These are phyloP conservation scores for Drosophila peninsularis DNA, from an alignment of 2,888 invertebrate species.

Conservation along the genomic window DNA sequence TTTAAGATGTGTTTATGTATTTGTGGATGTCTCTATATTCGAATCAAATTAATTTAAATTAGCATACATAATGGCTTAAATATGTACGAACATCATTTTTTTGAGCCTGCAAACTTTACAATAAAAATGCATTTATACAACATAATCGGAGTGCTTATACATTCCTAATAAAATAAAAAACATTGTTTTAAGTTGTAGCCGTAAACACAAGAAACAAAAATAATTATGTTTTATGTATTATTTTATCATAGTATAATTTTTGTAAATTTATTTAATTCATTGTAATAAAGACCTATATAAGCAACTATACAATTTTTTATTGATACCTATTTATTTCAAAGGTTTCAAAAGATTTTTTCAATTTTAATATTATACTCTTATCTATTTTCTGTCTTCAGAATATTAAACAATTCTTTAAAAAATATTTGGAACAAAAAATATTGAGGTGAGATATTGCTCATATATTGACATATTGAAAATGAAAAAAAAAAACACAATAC, in stretches of 20 bases:
- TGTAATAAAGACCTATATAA: constrained; percentile 56
- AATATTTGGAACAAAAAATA: no score
- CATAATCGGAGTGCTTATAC: constrained; percentile 52
- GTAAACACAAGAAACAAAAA: constrained; percentile 49
- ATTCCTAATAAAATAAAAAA: constrained; percentile 47
- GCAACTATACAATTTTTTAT: not conserved
- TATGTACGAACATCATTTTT: constrained; percentile 55
- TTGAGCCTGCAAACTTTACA: constrained; percentile 62
- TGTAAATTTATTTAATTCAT: constrained; percentile 69
- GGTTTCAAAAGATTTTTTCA: no score
- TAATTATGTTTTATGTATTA: constrained; percentile 64
- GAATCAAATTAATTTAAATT: constrained; percentile 61
- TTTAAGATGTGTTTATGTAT: constrained; percentile 32
- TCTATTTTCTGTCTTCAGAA: no score
- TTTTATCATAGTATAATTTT: constrained; percentile 63
- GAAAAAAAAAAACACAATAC: no score
- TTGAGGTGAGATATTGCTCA: no score
- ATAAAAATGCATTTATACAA: constrained; percentile 71
- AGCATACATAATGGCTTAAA: constrained; percentile 39
- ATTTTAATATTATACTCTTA: no score
- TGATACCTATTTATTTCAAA: no score
- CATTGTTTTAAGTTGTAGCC: constrained; percentile 61
- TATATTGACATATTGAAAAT: no score
- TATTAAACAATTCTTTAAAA: no score
- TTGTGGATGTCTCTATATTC: constrained; percentile 49